Base-by-base conservation (phyloP, 1,140 invertebrate genomes). In the Planococcus citri region DNA sequence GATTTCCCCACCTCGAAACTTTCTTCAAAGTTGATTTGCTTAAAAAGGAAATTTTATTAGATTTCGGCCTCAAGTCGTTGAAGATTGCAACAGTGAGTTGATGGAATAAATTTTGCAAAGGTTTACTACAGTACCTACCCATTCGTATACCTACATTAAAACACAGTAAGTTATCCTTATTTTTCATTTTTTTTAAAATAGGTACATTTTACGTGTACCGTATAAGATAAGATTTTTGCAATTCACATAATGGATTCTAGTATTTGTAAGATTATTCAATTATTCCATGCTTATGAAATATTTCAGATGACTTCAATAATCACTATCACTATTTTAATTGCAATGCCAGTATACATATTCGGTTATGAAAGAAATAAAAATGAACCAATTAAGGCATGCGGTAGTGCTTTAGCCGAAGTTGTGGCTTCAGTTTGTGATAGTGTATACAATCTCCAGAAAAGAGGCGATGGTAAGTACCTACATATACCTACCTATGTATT, bases 291-390 rank as follows among this genome's bases (percentile, higher is more conserved):
- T 51, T n/a, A 51, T 12, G 12, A 33, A 33, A 3, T 51, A 17
- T 51, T 51, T 51, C 41, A 51, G 41, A 51, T 51, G 41, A 51
- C 41, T 51, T 51, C 41, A 51, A 9, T 51, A 51, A 51, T 51
- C 3, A 51, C 41, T 6, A 20, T 51, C 4, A 20, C 41, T 51
- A 17, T 17, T 6, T n/a, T 51, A 17, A 51, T 20, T 51, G 41
- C 17, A n/a, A 51, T 51, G 41, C 41, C 41, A 3, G 4, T 51
- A 51, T 17, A 51, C 17, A 51, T 17, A 3, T 51, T 51, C 17
- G 41, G 41, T 51, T 17, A 51, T 51, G 41, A 20, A n/a, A 51
- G 17, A 4, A n/a, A n/a, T 51, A 20, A 6, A 4, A 6, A 51
- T 51, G 17, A 33, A 33, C 41, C 41, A 20, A 51, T 51, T 51